These are phyloP conservation scores for Athalia circularis DNA, from an alignment of 2,888 invertebrate species.

Conservation along the genomic window DNA sequence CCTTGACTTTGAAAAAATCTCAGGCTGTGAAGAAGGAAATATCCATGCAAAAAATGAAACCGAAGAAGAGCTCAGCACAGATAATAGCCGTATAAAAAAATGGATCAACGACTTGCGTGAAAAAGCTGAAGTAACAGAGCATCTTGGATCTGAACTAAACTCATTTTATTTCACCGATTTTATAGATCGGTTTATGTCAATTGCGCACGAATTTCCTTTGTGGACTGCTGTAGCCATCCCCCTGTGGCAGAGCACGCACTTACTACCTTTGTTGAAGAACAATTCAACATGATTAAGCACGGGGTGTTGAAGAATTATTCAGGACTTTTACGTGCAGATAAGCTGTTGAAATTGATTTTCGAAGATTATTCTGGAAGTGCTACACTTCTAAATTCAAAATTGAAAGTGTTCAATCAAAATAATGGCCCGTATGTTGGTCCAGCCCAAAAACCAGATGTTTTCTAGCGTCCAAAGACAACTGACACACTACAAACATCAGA, in stretches of 20 bases:
- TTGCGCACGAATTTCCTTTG: slow-evolving; percentile 39
- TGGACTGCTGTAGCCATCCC: slow-evolving; percentile 44
- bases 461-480: background rate
- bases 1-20: slow-evolving; percentile 5
- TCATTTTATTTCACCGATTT: slow-evolving; percentile 44
- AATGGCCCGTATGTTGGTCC: slow-evolving; percentile 45
- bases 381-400: slow-evolving; percentile 22
- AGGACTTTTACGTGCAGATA: slow-evolving; percentile 33
- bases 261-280: slow-evolving; percentile 42
- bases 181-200: slow-evolving; percentile 36
- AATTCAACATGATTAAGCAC: slow-evolving; percentile 40
- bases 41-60: slow-evolving; percentile 27
- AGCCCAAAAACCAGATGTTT: slow-evolving; percentile 16
- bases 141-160: slow-evolving; percentile 32
- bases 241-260: slow-evolving; percentile 23
- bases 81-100: slow-evolving; percentile 25
- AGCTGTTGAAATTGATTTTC: slow-evolving; percentile 45
- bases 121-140: slow-evolving; percentile 7
- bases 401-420: slow-evolving; percentile 43
- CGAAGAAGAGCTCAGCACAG: background rate
- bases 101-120: slow-evolving; percentile 32
- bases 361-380: slow-evolving; percentile 37
- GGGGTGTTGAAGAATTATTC: slow-evolving; percentile 31
- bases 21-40: background rate
- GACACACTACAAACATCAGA: background rate